Conservation (phyloP, 1,140 invertebrate genomes). For the Lucilia sericata region DNA sequence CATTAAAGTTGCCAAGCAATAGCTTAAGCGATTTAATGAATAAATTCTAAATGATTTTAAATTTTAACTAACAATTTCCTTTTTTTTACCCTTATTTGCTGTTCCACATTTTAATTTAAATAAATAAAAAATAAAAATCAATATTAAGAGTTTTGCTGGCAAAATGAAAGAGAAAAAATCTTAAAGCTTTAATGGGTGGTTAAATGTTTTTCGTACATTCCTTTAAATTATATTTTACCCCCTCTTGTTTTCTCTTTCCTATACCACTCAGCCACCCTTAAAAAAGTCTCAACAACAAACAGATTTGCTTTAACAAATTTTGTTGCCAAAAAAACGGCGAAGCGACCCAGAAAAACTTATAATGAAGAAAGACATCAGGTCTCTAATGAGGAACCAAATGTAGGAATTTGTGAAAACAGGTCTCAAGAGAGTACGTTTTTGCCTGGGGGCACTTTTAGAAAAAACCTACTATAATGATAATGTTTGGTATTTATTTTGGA, state of each 20-base stretch:
- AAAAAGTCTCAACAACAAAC: not conserved
- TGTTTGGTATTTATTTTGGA: not conserved
- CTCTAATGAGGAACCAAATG: no score
- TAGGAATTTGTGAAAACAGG: not conserved
- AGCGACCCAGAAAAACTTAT: not conserved
- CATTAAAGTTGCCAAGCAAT: no score
- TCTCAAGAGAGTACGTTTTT: not conserved
- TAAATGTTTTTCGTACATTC: not conserved
- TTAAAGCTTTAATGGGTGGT: conserved; percentile 17
- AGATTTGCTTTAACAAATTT: not conserved
- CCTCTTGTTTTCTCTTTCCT: no score
- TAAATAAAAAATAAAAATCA: not conserved
- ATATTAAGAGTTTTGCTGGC: not conserved
- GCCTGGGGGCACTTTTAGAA: not conserved
- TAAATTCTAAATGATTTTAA: no score
- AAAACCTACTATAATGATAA: not conserved
- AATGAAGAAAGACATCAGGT: not conserved
- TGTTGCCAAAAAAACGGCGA: not conserved
- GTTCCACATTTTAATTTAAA: not conserved
- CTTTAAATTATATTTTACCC: not conserved
- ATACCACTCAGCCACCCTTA: not conserved
- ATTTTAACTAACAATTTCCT: no score
- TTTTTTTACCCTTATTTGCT: no score
- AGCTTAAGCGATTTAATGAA: no score
- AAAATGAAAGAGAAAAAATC: not conserved